Evolutionary conservation across 2,888 invertebrate species (phyloP), one percentile per base, ranked within the genome.

Genomic region (Muschampia plurimacula): DNA sequence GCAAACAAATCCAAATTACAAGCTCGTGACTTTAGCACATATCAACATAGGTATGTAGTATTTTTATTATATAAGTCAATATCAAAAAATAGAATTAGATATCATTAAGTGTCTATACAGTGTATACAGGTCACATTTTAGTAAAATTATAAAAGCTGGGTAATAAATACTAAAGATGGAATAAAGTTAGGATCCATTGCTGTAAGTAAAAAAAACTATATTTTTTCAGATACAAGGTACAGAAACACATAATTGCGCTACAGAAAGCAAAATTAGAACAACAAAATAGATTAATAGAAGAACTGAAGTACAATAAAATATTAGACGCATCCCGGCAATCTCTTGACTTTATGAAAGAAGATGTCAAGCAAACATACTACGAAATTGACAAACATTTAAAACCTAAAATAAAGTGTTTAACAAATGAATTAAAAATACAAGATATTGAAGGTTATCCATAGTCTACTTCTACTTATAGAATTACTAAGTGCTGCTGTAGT

Each of bases 231-330:
- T 96, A 96, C 75, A 96, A 96, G 85, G 95, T 96, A 10, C 97
- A 97, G 83, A 96, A 96, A 83, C 95, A 96, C 77, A 96, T 97
- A 60, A 97, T 97, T 74, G 96, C 96, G 41, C 87, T 96, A 41
- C 97, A 97, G 85, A 96, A 95, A 83, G 89, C 95, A 1, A 97
- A 97, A 88, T 84, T 97, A 74, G 96, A 96, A 74, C 96, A 97
- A 74, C 97, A 97, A 85, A 96, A 96, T 78, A 95, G 96, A 80
- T 83, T 96, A n/a, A 97, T 97, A 73, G 96, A 97, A 84, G 96
- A 97, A 82, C 87, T 97, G 0, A 96, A 96, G 82, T 89, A 97
- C 68, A 96, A 96, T 73, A 96, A 96, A 86, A 95, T 97, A 39
- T 90, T 96, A 62, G 96, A 96, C 77, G 96, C 96, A 72, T 95